These are phyloP conservation scores for Lagopus leucura DNA, from an alignment of 2,113 vertebrate species.

Conservation along the genomic window DNA sequence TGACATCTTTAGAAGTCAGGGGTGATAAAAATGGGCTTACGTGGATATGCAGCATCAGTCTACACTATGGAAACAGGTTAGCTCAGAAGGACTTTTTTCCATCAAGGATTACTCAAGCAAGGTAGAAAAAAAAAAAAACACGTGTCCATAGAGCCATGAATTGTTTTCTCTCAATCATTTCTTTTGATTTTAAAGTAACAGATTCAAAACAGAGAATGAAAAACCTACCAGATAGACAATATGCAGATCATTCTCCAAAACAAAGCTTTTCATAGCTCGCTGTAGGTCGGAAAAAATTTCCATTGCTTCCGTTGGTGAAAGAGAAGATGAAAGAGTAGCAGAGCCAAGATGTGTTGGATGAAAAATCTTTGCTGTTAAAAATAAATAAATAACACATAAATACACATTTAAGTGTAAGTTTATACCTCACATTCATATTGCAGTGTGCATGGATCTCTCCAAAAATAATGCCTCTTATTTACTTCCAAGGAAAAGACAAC, in stretches of 20 bases:
- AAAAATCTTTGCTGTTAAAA: constrained; percentile 81
- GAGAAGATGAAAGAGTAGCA: constrained; percentile 93
- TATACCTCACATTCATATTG: not conserved
- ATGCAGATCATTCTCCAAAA: constrained; percentile 96
- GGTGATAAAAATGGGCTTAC: not conserved
- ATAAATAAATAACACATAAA: not conserved
- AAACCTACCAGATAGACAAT: constrained; percentile 92
- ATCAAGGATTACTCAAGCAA: not conserved
- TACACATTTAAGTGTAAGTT: not conserved
- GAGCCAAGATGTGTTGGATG: constrained; percentile 91
- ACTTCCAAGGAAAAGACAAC: not conserved
- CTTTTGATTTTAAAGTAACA: not conserved
- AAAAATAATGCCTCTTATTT: not conserved
- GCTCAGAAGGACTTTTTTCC: not conserved
- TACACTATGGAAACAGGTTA: not conserved
- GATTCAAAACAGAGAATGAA: not conserved
- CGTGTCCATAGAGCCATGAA: rapidly evolving
- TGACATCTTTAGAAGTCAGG: not conserved
- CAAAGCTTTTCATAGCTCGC: constrained; percentile 97
- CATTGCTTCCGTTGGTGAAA: constrained; percentile 92
- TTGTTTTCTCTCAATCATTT: not conserved
- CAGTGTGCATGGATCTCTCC: not conserved
- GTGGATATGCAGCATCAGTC: not conserved
- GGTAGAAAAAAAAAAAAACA: not conserved
- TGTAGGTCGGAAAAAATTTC: constrained; percentile 97